These are phyloP conservation scores for Antrozous pallidus DNA, from an alignment of 2,797 vertebrate genomes.

Conservation along the genomic window DNA sequence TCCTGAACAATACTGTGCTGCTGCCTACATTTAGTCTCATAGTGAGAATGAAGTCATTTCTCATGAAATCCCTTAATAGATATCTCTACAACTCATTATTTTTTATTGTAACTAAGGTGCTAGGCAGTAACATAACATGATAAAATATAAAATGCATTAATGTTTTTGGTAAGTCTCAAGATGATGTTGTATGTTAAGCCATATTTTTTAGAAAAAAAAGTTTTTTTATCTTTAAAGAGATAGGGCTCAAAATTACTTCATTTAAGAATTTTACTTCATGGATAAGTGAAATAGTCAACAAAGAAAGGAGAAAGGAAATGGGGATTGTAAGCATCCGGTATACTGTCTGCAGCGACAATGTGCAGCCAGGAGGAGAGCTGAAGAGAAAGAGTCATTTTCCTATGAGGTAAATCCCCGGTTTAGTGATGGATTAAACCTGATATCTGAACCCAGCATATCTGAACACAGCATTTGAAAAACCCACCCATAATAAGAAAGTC, in stretches of 20 bases:
- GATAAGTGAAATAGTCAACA: conserved; percentile 2
- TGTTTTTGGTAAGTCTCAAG: conserved; percentile 21
- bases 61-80: conserved; percentile 61
- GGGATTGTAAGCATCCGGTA: background rate
- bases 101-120: conserved; percentile 64
- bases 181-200: conserved; percentile 5
- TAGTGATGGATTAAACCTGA: background rate
- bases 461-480: background rate
- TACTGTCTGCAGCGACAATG: background rate
- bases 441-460: background rate
- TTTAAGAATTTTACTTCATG: conserved; percentile 11
- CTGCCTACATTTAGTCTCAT: conserved; percentile 40
- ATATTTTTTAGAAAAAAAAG: background rate
- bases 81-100: conserved; percentile 57
- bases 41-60: conserved; percentile 60
- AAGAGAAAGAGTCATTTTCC: background rate
- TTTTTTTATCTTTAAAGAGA: conserved; percentile 39
- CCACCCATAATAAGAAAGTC: background rate
- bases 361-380: background rate
- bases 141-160: conserved; percentile 46
- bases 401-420: background rate
- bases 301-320: background rate
- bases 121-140: conserved; percentile 53
- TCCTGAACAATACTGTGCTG: background rate
- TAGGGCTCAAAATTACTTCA: background rate